Percentiles rank a stretch among this genome's conserved stretches.
phyloP scores from a whole-genome alignment of 2,888 invertebrate genomes.

The Tipula vernalis region DNA sequence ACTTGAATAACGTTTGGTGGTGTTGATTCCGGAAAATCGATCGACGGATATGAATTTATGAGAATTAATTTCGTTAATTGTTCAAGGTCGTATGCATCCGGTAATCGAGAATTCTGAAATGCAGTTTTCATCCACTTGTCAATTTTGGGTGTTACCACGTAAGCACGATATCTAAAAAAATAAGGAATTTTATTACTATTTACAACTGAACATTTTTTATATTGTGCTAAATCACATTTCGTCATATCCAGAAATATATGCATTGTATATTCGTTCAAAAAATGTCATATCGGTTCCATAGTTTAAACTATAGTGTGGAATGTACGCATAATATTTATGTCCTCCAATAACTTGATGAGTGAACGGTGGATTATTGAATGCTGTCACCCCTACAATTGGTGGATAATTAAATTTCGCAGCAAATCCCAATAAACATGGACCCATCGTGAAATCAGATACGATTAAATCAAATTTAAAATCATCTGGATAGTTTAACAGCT shows the following conservation, averaged over 20 bases:
- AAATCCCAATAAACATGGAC: conserved; percentile 25
- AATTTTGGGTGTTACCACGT: conserved; percentile 18
- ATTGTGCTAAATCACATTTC: background rate
- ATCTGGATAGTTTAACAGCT: conserved; percentile 14
- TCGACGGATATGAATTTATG: conserved; percentile 27
- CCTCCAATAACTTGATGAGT: conserved; percentile 21
- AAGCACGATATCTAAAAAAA: conserved; percentile 17
- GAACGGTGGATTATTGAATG: conserved; percentile 21
- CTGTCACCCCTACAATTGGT: conserved; percentile 24
- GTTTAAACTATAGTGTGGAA: conserved; percentile 19
- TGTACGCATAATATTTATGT: conserved; percentile 23
- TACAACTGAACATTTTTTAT: background rate
- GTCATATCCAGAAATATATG: conserved; percentile 14
- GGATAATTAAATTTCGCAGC: conserved; percentile 26
- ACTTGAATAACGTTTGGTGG: conserved; percentile 31
- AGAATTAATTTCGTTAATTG: conserved; percentile 22
- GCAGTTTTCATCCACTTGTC: conserved; percentile 19
- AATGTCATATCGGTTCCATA: conserved; percentile 22
- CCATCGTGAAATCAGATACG: conserved; percentile 25
- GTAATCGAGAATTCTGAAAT: conserved; percentile 17
- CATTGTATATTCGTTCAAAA: conserved; percentile 21
- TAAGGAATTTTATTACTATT: background rate
- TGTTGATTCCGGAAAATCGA: conserved; percentile 27
- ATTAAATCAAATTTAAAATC: conserved; percentile 27
- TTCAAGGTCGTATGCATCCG: conserved; percentile 19